phyloP scores from a whole-genome alignment of 2,888 invertebrate species.

The Andrena fulva region DNA sequence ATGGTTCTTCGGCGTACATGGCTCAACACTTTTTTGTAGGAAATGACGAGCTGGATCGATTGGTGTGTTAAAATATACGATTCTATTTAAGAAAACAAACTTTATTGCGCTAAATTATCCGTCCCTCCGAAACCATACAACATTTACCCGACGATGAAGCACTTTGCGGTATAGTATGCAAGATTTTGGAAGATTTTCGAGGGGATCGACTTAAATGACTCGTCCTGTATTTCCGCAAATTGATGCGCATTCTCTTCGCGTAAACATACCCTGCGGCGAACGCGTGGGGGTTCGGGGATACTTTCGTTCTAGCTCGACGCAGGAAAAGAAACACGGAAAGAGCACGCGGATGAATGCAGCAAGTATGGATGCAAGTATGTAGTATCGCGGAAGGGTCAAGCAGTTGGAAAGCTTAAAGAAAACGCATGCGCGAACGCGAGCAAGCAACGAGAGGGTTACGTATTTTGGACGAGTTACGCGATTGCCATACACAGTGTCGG shows the following conservation, averaged over 20 bases:
- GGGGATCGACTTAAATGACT: not conserved
- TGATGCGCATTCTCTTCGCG: not conserved
- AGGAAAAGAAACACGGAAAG: not conserved
- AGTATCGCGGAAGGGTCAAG: not conserved
- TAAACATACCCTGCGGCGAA: not conserved
- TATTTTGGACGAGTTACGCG: conserved; percentile 37
- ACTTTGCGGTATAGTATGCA: no score
- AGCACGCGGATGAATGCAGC: not conserved
- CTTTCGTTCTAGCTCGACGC: not conserved
- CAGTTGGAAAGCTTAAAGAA: not conserved
- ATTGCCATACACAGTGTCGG: conserved; percentile 13
- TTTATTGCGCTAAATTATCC: no score
- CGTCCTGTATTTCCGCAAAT: conserved; percentile 5
- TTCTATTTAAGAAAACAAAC: no score
- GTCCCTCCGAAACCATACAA: no score
- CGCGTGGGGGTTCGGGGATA: not conserved
- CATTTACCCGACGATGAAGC: no score
- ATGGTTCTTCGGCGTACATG: no score
- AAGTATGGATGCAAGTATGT: not conserved
- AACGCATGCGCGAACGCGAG: conserved; percentile 35
- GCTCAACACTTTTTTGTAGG: no score
- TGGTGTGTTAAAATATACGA: no score
- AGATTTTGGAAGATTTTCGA: no score
- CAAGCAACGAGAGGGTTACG: not conserved
- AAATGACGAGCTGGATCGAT: no score